Evolutionary conservation across 2,113 vertebrate genomes (phyloP).

Genomic region (Ictalurus punctatus): DNA sequence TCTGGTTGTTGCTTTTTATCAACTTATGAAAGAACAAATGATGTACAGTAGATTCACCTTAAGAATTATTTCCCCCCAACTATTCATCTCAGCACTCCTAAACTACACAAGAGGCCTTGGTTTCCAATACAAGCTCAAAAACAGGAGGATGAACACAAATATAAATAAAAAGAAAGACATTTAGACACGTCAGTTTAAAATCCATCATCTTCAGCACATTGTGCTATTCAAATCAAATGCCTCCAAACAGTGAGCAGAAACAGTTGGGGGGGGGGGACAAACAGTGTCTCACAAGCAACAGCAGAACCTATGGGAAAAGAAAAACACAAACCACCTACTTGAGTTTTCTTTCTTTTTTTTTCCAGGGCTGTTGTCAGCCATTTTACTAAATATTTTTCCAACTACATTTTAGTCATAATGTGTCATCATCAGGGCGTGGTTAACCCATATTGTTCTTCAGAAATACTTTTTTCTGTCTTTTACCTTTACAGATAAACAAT

Average conservation of each 20-base stretch:
- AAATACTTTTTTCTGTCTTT: slow-evolving; percentile 64
- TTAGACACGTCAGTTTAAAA: background rate
- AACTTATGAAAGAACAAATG: background rate
- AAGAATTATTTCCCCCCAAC: background rate
- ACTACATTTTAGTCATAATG: slow-evolving; percentile 75
- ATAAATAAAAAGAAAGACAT: background rate
- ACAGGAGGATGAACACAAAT: background rate
- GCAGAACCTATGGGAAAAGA: background rate
- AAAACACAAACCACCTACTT: slow-evolving; percentile 35
- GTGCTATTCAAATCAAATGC: background rate
- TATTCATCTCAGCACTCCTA: background rate
- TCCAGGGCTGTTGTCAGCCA: slow-evolving; percentile 58
- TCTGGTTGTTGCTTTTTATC: background rate
- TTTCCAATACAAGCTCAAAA: background rate
- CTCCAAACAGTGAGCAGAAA: background rate
- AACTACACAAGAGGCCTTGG: background rate
- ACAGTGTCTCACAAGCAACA: background rate
- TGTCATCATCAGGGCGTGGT: slow-evolving; percentile 51
- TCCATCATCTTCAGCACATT: background rate
- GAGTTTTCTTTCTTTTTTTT: slow-evolving; percentile 53
- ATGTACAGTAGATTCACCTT: background rate
- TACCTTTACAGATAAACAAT: slow-evolving; percentile 66
- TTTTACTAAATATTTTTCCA: slow-evolving; percentile 71
- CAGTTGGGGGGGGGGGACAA: background rate
- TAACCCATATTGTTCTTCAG: slow-evolving; percentile 62